phyloP scores from a whole-genome alignment of 2,888 invertebrate species.

The Drosophila subquinaria region DNA sequence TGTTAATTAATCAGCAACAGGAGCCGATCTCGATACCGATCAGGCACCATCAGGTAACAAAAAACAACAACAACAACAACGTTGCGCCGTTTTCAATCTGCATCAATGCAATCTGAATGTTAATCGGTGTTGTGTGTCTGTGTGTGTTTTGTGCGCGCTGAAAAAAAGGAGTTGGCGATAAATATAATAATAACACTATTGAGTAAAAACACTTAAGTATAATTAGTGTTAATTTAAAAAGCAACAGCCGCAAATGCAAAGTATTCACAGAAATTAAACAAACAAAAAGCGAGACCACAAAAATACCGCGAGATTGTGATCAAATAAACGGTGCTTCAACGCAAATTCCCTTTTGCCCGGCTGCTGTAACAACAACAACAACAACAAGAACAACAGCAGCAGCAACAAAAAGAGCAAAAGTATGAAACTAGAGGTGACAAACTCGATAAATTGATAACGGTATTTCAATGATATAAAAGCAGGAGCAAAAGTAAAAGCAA shows the following conservation, averaged over 20 bases:
- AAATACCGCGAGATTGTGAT: constrained; percentile 16
- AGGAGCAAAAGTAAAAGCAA: constrained; percentile 36
- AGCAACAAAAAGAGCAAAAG: constrained; percentile 13
- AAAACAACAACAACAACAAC: constrained; percentile 18
- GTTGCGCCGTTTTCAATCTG: constrained; percentile 1
- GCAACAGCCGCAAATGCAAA: constrained; percentile 34
- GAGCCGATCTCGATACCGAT: constrained; percentile 44
- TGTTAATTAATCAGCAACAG: constrained; percentile 59
- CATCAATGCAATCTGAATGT: constrained; percentile 37
- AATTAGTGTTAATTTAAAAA: constrained; percentile 28
- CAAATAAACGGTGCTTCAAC: constrained; percentile 59
- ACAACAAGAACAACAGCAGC: not conserved
- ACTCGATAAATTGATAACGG: constrained; percentile 39
- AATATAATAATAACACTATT: constrained; percentile 20
- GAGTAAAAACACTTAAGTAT: constrained; percentile 38
- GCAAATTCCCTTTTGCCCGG: constrained; percentile 32
- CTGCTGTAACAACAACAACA: constrained; percentile 13
- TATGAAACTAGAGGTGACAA: constrained; percentile 33
- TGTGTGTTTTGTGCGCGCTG: constrained; percentile 34
- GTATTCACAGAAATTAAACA: constrained; percentile 42
- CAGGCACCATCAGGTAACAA: constrained; percentile 48
- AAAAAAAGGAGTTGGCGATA: constrained; percentile 29
- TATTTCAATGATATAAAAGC: constrained; percentile 37
- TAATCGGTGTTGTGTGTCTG: constrained; percentile 34
- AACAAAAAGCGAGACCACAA: constrained; percentile 39